Evolutionary conservation across 1,140 invertebrate species (phyloP).

Genomic region (Nixonia krombeini): DNA sequence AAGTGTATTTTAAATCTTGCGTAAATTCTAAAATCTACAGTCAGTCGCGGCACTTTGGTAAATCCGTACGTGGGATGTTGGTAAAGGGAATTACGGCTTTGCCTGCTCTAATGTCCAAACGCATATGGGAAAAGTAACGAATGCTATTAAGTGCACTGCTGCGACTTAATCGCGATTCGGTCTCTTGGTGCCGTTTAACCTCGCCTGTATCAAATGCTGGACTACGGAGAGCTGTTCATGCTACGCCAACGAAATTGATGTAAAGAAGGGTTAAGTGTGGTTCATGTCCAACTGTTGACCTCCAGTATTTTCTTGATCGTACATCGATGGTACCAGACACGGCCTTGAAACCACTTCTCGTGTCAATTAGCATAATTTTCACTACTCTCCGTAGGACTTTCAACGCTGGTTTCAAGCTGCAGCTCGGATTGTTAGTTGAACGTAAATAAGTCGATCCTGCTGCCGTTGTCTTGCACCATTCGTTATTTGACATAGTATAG

Average conservation of each 20-base stretch:
- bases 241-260: slow-evolving; percentile 8
- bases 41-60: too few relatives aligned
- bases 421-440: too few relatives aligned
- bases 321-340: slow-evolving; percentile 5
- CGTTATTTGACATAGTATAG: too few relatives aligned
- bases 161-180: background rate
- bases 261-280: slow-evolving; percentile 15
- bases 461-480: too few relatives aligned
- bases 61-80: too few relatives aligned
- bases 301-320: slow-evolving; percentile 9
- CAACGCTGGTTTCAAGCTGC: background rate
- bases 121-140: slow-evolving; percentile 1
- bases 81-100: background rate
- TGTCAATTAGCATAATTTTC: slow-evolving; percentile 27
- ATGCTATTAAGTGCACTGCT: background rate
- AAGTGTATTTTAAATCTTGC: too few relatives aligned
- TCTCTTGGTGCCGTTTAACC: background rate
- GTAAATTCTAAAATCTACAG: too few relatives aligned
- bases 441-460: too few relatives aligned
- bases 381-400: slow-evolving; percentile 2
- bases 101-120: background rate
- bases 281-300: slow-evolving; percentile 11
- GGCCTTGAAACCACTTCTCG: slow-evolving; percentile 20
- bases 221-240: slow-evolving; percentile 9
- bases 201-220: background rate